These are phyloP conservation scores for Gallinago paraguaiae DNA, from an alignment of 2,113 vertebrate species.

Conservation along the genomic window DNA sequence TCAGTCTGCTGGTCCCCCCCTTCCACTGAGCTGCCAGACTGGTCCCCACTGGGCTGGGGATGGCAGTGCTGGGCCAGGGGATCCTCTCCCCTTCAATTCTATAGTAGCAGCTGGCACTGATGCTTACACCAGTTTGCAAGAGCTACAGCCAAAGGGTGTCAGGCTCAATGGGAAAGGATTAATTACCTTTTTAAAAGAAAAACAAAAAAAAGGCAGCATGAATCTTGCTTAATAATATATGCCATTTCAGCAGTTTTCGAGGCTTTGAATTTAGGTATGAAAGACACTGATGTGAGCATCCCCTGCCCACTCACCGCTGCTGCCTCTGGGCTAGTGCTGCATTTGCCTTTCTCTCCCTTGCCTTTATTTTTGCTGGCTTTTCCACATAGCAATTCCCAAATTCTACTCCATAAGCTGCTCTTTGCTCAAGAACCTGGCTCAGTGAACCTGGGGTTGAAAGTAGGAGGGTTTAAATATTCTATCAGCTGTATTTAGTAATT, in stretches of 20 bases:
- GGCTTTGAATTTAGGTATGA: not conserved
- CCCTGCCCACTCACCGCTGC: not conserved
- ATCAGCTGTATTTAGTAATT: not conserved
- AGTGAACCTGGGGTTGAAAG: not conserved
- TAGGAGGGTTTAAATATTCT: not conserved
- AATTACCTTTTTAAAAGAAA: not conserved
- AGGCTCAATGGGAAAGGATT: not conserved
- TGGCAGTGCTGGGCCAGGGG: not conserved
- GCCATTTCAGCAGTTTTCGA: not conserved
- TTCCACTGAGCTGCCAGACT: not conserved
- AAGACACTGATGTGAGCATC: not conserved
- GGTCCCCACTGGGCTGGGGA: not conserved
- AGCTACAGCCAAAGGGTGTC: not conserved
- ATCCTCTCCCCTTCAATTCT: not conserved
- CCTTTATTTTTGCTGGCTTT: not conserved
- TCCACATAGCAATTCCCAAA: accelerated
- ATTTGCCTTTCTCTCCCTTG: not conserved
- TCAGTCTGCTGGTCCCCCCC: not conserved
- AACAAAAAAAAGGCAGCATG: not conserved
- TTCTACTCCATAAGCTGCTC: not conserved
- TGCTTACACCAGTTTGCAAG: not conserved
- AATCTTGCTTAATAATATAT: not conserved
- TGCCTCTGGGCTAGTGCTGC: not conserved
- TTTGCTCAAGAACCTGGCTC: not conserved
- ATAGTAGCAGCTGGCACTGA: accelerated